phyloP scores from a whole-genome alignment of 2,888 invertebrate species.

The Tanypteryx hageni region DNA sequence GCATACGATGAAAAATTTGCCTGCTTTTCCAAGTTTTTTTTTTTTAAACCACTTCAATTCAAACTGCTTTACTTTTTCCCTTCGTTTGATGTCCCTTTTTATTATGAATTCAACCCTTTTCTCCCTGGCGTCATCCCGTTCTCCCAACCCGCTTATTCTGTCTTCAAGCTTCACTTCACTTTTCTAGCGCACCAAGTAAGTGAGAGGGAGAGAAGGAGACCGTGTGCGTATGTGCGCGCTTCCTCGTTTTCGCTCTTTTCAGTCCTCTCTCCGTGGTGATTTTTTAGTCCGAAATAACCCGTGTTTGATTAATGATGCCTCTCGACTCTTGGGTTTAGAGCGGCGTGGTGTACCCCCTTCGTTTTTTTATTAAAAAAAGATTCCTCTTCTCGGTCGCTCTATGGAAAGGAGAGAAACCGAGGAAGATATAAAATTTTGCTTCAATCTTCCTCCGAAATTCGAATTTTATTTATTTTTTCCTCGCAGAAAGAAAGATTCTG shows the following conservation, averaged over 20 bases:
- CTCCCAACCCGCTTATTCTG: background rate
- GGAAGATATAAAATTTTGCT: background rate
- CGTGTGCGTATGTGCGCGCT: background rate
- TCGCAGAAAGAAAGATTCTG: background rate
- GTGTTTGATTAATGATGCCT: slow-evolving; percentile 22
- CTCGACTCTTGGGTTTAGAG: background rate
- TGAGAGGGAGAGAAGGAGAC: background rate
- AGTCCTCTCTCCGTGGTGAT: slow-evolving; percentile 5
- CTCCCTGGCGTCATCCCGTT: too few species aligned
- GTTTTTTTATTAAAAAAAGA: background rate
- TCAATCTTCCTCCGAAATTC: background rate
- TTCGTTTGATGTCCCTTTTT: slow-evolving; percentile 11
- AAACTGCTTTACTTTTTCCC: slow-evolving; percentile 21
- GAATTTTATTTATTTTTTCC: background rate
- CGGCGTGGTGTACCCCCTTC: background rate
- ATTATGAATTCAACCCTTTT: background rate
- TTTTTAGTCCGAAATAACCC: slow-evolving; percentile 5
- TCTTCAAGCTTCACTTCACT: slow-evolving; percentile 35
- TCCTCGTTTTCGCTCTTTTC: background rate
- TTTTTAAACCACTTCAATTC: background rate
- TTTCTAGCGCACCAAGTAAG: background rate
- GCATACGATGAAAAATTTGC: slow-evolving; percentile 9
- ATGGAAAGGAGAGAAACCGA: background rate
- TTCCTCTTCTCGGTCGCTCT: background rate
- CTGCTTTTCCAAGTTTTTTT: background rate